Percentiles rank a stretch among this genome's conserved stretches.
phyloP scores from a whole-genome alignment of 2,797 vertebrate genomes.

The Alcedo atthis region DNA sequence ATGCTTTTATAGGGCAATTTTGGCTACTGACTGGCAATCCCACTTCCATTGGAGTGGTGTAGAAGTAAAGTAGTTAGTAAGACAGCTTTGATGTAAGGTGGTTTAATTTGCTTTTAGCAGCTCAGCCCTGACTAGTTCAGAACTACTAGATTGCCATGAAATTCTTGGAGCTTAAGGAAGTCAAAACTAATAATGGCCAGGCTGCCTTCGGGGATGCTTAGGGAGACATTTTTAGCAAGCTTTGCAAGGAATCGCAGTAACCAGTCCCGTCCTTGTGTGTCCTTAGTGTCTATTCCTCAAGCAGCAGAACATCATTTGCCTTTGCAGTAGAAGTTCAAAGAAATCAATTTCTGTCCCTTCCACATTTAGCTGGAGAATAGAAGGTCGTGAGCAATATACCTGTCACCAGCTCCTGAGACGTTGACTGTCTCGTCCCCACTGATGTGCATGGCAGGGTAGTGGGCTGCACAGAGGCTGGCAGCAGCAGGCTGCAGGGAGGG shows the following conservation, averaged over 20 bases:
- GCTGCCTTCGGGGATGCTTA: background rate
- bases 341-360: background rate
- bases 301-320: background rate
- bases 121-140: background rate
- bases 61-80: background rate
- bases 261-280: background rate
- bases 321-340: background rate
- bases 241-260: background rate
- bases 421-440: slow-evolving; percentile 82
- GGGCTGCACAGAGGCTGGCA: slow-evolving; percentile 80
- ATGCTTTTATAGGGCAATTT: background rate
- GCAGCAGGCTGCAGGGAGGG: slow-evolving; percentile 1
- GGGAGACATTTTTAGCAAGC: background rate
- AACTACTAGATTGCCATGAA: background rate
- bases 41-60: background rate
- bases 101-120: slow-evolving; percentile 26
- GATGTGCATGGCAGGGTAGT: slow-evolving; percentile 84
- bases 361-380: background rate
- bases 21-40: background rate
- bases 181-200: background rate
- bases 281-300: background rate
- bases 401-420: slow-evolving; percentile 92
- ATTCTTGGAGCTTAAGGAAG: background rate
- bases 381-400: slow-evolving; percentile 67
- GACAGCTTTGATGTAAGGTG: slow-evolving; percentile 8